A percentile compares a stretch with the other conserved stretches of the same genome.
Conservation (phyloP, 2,888 invertebrate species). For the Drosophila fungiperda region DNA sequence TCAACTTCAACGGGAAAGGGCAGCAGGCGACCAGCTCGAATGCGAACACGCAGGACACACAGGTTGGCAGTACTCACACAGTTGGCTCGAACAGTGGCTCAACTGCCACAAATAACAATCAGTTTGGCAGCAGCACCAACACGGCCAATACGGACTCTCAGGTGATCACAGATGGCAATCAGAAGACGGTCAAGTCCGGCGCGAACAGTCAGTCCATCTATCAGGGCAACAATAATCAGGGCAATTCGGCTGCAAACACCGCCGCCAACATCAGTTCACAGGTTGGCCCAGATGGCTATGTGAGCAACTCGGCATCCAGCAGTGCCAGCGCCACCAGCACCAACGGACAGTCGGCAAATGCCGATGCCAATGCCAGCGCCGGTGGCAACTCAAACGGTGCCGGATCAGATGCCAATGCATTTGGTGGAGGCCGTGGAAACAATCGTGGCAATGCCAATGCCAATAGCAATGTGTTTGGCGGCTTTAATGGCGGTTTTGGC, state of each 20-base stretch:
- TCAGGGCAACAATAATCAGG: constrained; percentile 75
- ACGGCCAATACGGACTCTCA: constrained; percentile 80
- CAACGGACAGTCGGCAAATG: constrained; percentile 71
- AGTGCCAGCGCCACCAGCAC: constrained; percentile 72
- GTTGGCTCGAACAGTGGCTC: constrained; percentile 78
- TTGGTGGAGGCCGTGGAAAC: constrained; percentile 36
- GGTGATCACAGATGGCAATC: constrained; percentile 67
- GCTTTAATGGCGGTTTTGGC: constrained; percentile 37
- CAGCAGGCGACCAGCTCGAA: constrained; percentile 82
- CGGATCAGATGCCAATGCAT: constrained; percentile 49
- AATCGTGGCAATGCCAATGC: constrained; percentile 46
- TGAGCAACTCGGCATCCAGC: constrained; percentile 79
- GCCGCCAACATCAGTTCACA: constrained; percentile 72
- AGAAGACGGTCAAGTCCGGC: constrained; percentile 68
- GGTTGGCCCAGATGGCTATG: constrained; percentile 72
- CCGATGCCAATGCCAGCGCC: constrained; percentile 69
- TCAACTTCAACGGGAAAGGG: constrained; percentile 76
- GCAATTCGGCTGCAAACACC: constrained; percentile 72
- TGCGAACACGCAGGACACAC: constrained; percentile 75
- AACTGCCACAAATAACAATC: constrained; percentile 71
- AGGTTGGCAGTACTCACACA: constrained; percentile 59
- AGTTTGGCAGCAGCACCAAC: constrained; percentile 74
- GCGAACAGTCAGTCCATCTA: constrained; percentile 82
- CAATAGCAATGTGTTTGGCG: constrained; percentile 61
- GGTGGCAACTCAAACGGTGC: constrained; percentile 35